Evolutionary conservation across 1,140 invertebrate species (phyloP).

Genomic region (Ditylenchus dipsaci): DNA sequence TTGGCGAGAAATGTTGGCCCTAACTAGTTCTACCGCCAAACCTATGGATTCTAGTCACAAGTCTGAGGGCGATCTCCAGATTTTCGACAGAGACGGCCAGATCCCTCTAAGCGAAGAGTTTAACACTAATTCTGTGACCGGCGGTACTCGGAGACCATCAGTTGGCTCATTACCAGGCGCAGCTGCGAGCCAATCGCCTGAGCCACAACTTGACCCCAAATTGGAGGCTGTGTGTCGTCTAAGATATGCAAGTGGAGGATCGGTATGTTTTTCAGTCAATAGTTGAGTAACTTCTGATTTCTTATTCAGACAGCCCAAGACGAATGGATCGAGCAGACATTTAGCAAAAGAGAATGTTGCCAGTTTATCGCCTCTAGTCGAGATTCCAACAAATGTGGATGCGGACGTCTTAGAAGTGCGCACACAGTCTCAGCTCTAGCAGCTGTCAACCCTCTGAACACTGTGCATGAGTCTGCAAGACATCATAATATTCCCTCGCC

Average conservation of each 20-base stretch:
- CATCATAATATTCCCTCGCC: background rate
- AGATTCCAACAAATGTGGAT: slow-evolving; percentile 31
- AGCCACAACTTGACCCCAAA: too few relatives aligned
- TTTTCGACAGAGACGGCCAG: background rate
- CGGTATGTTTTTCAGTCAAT: too few relatives aligned
- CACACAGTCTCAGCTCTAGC: slow-evolving; percentile 12
- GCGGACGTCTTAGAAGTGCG: slow-evolving; percentile 8
- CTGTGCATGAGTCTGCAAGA: background rate
- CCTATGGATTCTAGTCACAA: background rate
- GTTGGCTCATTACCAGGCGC: too few relatives aligned
- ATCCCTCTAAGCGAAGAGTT: too few relatives aligned
- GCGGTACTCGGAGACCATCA: too few relatives aligned
- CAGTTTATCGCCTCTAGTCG: slow-evolving; percentile 25
- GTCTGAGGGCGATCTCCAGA: background rate
- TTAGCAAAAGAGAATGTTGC: slow-evolving; percentile 17
- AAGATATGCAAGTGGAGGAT: slow-evolving; percentile 16
- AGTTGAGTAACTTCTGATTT: too few relatives aligned
- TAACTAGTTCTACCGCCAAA: slow-evolving; percentile 7
- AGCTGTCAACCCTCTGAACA: background rate
- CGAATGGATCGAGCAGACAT: slow-evolving; percentile 32
- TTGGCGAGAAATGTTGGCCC: slow-evolving; percentile 30
- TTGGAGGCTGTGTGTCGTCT: background rate
- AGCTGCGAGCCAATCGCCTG: too few relatives aligned
- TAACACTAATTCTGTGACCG: too few relatives aligned
- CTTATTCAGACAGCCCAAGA: slow-evolving; percentile 20